Evolutionary conservation across 2,797 vertebrate genomes (phyloP).

Genomic region (Mallotus villosus): DNA sequence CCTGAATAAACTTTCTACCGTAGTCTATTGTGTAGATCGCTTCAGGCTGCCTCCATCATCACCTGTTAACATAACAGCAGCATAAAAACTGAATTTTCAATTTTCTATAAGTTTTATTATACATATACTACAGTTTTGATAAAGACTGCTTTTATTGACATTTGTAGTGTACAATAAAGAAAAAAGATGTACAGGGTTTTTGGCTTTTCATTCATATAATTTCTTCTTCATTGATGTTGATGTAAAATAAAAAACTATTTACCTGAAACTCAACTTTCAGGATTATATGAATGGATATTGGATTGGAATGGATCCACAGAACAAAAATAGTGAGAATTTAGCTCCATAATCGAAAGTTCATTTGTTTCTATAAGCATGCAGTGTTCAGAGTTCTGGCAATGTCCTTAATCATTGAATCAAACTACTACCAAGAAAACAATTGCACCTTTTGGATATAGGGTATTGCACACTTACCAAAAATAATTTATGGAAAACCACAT

Average conservation of each 20-base stretch:
- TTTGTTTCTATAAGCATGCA: constrained; percentile 62
- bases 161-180: constrained; percentile 62
- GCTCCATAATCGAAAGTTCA: constrained; percentile 39
- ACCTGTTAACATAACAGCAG: background rate
- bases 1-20: background rate
- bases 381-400: constrained; percentile 36
- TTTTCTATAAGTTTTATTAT: constrained; percentile 75
- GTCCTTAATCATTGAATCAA: constrained; percentile 45
- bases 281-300: constrained; percentile 32
- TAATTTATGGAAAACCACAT: constrained; percentile 23
- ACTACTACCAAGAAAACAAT: constrained; percentile 58
- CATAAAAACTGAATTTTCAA: constrained; percentile 14
- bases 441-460: constrained; percentile 57
- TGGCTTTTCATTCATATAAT: constrained; percentile 66
- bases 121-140: constrained; percentile 73
- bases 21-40: background rate
- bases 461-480: constrained; percentile 65
- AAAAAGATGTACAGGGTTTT: constrained; percentile 62
- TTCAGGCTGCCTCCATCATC: background rate
- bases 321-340: constrained; percentile 33
- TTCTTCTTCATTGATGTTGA: constrained; percentile 49
- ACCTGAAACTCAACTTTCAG: constrained; percentile 33
- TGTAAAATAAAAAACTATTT: constrained; percentile 23
- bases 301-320: constrained; percentile 26
- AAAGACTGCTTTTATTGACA: constrained; percentile 67